phyloP scores from a whole-genome alignment of 2,888 invertebrate genomes.

The Trachelus stipa region DNA sequence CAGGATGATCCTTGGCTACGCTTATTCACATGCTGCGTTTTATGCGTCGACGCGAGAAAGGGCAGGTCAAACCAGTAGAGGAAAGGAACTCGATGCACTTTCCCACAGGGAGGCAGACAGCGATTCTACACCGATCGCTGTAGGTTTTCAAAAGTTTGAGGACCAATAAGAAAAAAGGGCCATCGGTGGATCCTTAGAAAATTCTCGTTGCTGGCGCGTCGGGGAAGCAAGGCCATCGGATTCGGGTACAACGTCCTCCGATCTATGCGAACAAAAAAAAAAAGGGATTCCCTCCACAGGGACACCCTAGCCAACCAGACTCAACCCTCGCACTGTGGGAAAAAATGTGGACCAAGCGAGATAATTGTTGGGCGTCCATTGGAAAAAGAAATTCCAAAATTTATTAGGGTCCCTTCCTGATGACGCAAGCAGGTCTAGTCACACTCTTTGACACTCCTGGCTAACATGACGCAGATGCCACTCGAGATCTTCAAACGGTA shows the following conservation, averaged over 20 bases:
- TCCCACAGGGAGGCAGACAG: not conserved
- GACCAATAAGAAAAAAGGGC: not conserved
- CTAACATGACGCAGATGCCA: not conserved
- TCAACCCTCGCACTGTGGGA: conserved; percentile 13
- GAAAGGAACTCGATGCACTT: not conserved
- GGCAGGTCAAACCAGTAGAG: not conserved
- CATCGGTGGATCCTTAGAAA: not conserved
- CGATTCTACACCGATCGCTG: not conserved
- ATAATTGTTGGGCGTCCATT: conserved; percentile 11
- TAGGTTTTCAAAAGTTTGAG: not conserved
- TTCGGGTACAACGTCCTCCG: conserved; percentile 5
- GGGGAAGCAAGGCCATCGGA: conserved; percentile 3
- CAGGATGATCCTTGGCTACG: not conserved
- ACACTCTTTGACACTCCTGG: not conserved
- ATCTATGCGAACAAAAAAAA: not conserved
- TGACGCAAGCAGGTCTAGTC: not conserved
- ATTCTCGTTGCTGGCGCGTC: not conserved
- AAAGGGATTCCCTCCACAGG: not conserved
- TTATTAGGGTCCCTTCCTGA: conserved; percentile 1
- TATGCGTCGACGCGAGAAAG: not conserved
- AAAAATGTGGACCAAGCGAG: conserved; percentile 20
- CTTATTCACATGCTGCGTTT: not conserved
- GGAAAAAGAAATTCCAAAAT: conserved; percentile 6
- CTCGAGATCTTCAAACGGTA: not conserved
- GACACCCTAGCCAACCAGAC: not conserved